Conservation (phyloP, 2,113 vertebrate genomes). For the Greenwoodochromis staneri region DNA sequence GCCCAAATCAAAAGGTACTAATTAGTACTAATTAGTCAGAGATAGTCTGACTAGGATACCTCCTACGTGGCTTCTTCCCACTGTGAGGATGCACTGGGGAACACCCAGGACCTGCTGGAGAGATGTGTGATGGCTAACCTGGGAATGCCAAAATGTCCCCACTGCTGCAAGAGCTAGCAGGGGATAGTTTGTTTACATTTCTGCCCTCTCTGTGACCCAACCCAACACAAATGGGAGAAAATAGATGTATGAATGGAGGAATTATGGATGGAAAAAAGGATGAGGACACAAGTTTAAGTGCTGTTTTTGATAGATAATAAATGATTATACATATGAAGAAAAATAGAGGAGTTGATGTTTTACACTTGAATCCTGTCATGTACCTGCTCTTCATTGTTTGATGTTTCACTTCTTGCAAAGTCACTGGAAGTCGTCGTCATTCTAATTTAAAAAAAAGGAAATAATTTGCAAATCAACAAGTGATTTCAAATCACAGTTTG, state of each 20-base stretch:
- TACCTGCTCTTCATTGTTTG: background rate
- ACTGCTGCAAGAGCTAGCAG: background rate
- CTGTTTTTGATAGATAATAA: accelerated
- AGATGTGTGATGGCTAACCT: background rate
- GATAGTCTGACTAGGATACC: background rate
- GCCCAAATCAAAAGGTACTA: background rate
- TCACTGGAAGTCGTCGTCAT: background rate
- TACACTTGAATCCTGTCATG: background rate
- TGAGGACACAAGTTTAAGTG: background rate
- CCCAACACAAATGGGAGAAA: background rate
- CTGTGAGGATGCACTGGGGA: background rate
- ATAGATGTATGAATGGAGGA: background rate
- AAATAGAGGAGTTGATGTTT: background rate
- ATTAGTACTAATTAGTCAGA: background rate
- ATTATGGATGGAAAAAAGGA: background rate
- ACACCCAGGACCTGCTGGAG: background rate
- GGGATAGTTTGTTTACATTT: background rate
- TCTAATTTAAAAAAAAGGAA: accelerated
- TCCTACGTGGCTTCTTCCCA: background rate
- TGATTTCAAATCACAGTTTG: background rate
- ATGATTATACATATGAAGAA: background rate
- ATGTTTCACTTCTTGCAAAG: background rate
- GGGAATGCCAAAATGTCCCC: background rate
- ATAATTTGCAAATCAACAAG: background rate
- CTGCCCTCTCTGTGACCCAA: background rate